Conservation (phyloP, 2,113 vertebrate species). For the Oophaga pumilio region DNA sequence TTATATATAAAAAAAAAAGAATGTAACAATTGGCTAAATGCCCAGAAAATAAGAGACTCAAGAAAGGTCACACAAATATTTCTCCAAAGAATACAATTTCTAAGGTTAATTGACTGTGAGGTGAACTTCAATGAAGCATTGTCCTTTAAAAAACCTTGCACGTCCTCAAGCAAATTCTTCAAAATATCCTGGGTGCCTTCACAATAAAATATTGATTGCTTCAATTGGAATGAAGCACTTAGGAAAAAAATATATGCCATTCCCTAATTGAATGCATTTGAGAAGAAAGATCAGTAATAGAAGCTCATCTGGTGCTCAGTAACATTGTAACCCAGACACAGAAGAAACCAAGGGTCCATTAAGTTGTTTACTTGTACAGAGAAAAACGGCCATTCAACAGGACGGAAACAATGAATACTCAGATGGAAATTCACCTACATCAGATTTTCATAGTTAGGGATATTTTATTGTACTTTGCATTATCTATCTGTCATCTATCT, state of each 20-base stretch:
- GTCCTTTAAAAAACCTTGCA: slow-evolving; percentile 56
- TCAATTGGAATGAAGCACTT: slow-evolving; percentile 49
- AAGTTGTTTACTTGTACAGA: neutral
- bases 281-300: slow-evolving; percentile 32
- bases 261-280: slow-evolving; percentile 48
- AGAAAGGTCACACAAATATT: slow-evolving; percentile 61
- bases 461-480: neutral
- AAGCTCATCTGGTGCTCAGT: slow-evolving; percentile 31
- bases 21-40: slow-evolving; percentile 69
- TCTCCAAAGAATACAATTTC: slow-evolving; percentile 59
- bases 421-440: neutral
- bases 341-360: slow-evolving; percentile 10
- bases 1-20: slow-evolving; percentile 58
- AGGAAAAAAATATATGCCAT: slow-evolving; percentile 41
- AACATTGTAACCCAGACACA: slow-evolving; percentile 10
- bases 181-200: slow-evolving; percentile 44
- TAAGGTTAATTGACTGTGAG: slow-evolving; percentile 69
- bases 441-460: neutral
- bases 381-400: neutral
- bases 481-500: too few relatives aligned
- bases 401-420: neutral
- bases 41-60: slow-evolving; percentile 69
- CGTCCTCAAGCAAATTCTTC: slow-evolving; percentile 54
- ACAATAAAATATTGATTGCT: slow-evolving; percentile 57
- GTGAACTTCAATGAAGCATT: slow-evolving; percentile 61